Conservation (phyloP, 2,113 vertebrate genomes). For the Solea solea region DNA sequence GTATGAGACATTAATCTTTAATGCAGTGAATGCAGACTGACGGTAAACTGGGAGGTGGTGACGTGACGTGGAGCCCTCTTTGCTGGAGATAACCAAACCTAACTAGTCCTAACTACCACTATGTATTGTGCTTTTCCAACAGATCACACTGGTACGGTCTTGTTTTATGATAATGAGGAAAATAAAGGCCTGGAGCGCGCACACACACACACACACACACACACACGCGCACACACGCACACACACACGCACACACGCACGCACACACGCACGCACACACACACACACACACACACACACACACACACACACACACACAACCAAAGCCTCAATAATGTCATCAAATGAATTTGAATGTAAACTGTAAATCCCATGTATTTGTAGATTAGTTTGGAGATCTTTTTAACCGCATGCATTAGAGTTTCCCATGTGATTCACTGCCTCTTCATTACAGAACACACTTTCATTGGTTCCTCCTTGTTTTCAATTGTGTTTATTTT, state of each 20-base stretch:
- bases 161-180: not conserved
- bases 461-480: too few species aligned
- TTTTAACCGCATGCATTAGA: too few species aligned
- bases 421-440: too few species aligned
- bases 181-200: not conserved
- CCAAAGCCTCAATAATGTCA: too few species aligned
- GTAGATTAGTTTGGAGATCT: too few species aligned
- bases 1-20: not conserved
- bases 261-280: not conserved
- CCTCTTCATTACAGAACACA: too few species aligned
- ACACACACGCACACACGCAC: not conserved
- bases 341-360: too few species aligned
- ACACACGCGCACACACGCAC: conserved; percentile 19
- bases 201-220: not conserved
- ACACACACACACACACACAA: not conserved
- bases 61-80: not conserved
- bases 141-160: not conserved
- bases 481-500: too few species aligned
- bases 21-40: not conserved
- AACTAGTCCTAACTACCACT: not conserved
- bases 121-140: not conserved
- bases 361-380: too few species aligned
- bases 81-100: not conserved
- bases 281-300: conserved; percentile 14
- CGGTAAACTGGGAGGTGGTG: not conserved